A percentile compares a stretch with the other conserved stretches of the same genome.
These are phyloP conservation scores for Gonatopus flavifemur DNA, from an alignment of 1,140 invertebrate species.

Conservation along the genomic window DNA sequence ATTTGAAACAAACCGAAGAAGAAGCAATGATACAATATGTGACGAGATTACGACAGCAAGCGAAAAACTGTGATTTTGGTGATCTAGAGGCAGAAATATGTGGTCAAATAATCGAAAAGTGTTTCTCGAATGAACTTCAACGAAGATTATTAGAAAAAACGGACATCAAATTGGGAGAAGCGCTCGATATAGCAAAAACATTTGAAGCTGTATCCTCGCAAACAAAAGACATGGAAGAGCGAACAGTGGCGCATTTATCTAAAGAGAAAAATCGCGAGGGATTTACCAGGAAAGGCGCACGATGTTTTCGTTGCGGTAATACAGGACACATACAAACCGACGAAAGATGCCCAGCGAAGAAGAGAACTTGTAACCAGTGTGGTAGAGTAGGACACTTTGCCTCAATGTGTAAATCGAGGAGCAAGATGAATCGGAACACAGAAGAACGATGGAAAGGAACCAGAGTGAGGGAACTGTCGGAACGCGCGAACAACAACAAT, in stretches of 20 bases:
- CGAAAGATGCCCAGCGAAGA: slow-evolving; percentile 7
- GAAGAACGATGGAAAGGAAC: not conserved
- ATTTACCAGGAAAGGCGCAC: not conserved
- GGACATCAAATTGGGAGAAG: slow-evolving; percentile 5
- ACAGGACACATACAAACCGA: slow-evolving; percentile 6
- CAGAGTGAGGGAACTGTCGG: not conserved
- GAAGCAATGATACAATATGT: slow-evolving; percentile 29
- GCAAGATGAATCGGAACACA: no score
- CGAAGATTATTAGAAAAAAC: slow-evolving; percentile 34
- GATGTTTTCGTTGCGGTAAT: slow-evolving; percentile 15
- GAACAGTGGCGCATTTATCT: not conserved
- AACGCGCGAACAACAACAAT: not conserved
- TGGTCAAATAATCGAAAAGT: slow-evolving; percentile 37
- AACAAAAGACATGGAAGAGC: slow-evolving; percentile 9
- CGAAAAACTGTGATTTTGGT: slow-evolving; percentile 33
- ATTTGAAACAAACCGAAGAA: slow-evolving; percentile 23
- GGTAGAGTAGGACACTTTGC: slow-evolving; percentile 15
- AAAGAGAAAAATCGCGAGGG: not conserved
- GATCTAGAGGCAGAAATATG: slow-evolving; percentile 23
- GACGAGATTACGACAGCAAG: slow-evolving; percentile 30
- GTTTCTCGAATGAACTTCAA: slow-evolving; percentile 27
- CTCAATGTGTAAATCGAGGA: slow-evolving; percentile 5
- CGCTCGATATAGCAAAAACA: slow-evolving; percentile 4
- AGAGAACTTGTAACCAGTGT: slow-evolving; percentile 14
- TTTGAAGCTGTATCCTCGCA: slow-evolving; percentile 3